Evolutionary conservation across 2,888 invertebrate genomes (phyloP).

Genomic region (Belgica antarctica): DNA sequence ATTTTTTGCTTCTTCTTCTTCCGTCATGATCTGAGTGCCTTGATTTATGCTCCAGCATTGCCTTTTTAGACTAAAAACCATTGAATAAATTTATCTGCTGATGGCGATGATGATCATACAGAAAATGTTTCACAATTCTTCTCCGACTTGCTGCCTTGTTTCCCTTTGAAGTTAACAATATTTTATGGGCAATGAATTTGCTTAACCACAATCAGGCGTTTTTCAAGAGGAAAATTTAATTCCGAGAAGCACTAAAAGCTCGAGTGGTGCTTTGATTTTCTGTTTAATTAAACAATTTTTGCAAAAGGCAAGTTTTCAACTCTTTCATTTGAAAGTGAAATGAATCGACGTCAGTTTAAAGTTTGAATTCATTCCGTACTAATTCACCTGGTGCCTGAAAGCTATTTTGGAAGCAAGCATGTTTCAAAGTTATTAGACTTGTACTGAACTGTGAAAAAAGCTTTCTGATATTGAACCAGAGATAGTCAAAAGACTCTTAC

Average conservation of each 20-base stretch:
- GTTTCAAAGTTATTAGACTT: background rate
- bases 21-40: no score
- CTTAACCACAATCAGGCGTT: background rate
- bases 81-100: no score
- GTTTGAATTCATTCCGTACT: background rate
- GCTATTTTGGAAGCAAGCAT: no score
- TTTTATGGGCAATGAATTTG: no score
- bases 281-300: constrained; percentile 2
- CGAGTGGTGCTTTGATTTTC: background rate
- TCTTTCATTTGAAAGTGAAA: background rate
- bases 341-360: background rate
- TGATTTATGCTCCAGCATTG: no score
- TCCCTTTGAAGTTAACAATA: no score
- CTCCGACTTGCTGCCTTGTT: no score
- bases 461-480: background rate
- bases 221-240: background rate
- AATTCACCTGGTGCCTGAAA: background rate
- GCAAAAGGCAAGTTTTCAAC: background rate
- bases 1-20: no score
- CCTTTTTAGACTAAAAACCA: no score
- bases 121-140: no score
- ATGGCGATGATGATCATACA: no score
- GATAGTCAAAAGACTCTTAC: background rate
- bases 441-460: background rate
- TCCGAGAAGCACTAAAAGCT: no score